Evolutionary conservation across 2,113 vertebrate species (phyloP).

Genomic region (Thinocorus orbignyianus): DNA sequence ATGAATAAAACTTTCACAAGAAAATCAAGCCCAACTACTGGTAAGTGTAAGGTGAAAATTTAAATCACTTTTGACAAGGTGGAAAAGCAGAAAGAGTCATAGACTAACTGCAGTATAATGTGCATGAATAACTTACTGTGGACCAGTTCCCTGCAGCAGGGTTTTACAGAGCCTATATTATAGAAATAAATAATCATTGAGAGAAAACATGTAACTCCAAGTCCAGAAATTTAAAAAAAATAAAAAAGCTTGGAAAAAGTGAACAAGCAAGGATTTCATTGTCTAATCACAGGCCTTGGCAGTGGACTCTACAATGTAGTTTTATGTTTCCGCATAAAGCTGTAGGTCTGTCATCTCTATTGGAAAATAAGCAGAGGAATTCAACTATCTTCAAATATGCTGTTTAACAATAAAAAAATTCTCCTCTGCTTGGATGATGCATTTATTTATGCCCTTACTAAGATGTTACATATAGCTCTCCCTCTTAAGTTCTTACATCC

Average conservation of each 20-base stretch:
- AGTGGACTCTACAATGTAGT: background rate
- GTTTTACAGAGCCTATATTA: background rate
- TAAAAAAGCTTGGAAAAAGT: background rate
- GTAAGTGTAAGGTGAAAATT: constrained; percentile 21
- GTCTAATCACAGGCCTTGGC: background rate
- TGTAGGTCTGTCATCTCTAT: background rate
- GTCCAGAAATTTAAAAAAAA: background rate
- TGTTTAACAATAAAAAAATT: background rate
- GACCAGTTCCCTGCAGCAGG: background rate
- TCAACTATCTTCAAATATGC: background rate
- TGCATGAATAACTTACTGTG: background rate
- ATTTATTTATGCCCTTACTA: background rate
- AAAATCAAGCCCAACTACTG: background rate
- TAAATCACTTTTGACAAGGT: constrained; percentile 34
- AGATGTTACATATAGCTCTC: background rate
- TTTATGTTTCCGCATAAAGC: background rate
- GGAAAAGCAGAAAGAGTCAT: constrained; percentile 24
- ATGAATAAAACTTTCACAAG: constrained; percentile 3
- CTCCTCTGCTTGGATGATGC: background rate
- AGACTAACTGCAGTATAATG: background rate
- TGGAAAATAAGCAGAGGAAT: background rate
- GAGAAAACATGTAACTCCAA: background rate
- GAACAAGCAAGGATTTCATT: background rate
- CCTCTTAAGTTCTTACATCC: background rate
- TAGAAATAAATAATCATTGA: background rate